These are phyloP conservation scores for Hippocampus kuda DNA, from an alignment of 2,797 vertebrate species.

Conservation along the genomic window DNA sequence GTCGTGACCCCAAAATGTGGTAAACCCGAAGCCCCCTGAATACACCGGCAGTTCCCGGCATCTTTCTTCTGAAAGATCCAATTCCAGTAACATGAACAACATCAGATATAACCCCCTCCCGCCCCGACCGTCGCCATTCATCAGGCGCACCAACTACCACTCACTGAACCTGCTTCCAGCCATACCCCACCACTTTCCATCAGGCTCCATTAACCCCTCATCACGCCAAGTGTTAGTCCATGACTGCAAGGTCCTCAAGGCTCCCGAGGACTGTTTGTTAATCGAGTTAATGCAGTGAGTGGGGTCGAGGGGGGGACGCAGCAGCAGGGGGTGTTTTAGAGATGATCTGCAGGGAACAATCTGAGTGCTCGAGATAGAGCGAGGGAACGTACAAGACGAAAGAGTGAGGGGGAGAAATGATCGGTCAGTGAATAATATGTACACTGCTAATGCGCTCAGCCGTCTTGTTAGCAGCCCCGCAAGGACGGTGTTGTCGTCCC, in stretches of 20 bases:
- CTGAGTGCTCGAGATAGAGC: slow-evolving; percentile 35
- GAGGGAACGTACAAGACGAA: slow-evolving; percentile 41
- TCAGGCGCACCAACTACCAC: background rate
- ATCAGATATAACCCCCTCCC: background rate
- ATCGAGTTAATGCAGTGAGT: slow-evolving; percentile 43
- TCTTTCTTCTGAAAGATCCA: background rate
- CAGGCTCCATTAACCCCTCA: slow-evolving; percentile 57
- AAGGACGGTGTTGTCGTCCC: background rate
- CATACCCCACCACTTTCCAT: slow-evolving; percentile 19
- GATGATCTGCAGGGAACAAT: slow-evolving; percentile 47
- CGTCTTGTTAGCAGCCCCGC: slow-evolving; percentile 2
- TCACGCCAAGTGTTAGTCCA: slow-evolving; percentile 33
- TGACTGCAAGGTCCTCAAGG: slow-evolving; percentile 19
- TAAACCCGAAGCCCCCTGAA: background rate
- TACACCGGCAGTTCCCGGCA: background rate
- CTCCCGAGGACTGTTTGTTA: slow-evolving; percentile 48
- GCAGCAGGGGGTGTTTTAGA: slow-evolving; percentile 4
- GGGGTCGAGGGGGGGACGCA: background rate
- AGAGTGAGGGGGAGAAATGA: slow-evolving; percentile 29
- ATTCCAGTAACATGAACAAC: background rate
- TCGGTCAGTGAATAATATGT: slow-evolving; percentile 37
- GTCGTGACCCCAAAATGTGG: background rate
- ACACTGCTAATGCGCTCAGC: background rate
- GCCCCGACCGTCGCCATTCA: background rate
- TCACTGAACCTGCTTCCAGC: slow-evolving; percentile 5